Evolutionary conservation across 2,797 vertebrate species (phyloP).

Genomic region (Anomalospiza imberbis): DNA sequence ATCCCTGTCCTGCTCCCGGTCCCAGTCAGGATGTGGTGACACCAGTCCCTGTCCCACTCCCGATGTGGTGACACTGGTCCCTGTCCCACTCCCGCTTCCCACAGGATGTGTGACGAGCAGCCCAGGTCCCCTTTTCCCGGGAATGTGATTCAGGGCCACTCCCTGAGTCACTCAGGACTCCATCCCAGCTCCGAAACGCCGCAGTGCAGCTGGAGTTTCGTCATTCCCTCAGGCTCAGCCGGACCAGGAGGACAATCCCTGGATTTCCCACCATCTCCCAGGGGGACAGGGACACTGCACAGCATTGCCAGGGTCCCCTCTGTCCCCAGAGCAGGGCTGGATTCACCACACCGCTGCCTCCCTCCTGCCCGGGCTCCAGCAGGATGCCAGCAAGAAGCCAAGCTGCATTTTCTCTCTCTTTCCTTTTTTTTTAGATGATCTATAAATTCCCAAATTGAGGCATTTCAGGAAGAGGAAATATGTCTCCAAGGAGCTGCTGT

Average conservation of each 20-base stretch:
- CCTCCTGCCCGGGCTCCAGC: background rate
- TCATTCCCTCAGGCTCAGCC: background rate
- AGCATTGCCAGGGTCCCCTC: background rate
- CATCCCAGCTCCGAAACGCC: background rate
- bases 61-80: too few species aligned
- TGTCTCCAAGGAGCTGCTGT: background rate
- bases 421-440: background rate
- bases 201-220: fast-evolving
- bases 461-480: background rate
- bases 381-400: background rate
- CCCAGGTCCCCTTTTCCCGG: background rate
- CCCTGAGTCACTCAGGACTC: background rate
- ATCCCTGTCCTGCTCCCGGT: too few species aligned
- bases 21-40: too few species aligned
- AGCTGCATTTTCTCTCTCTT: background rate
- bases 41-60: too few species aligned
- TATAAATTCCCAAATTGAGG: conserved; percentile 34
- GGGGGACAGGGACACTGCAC: background rate
- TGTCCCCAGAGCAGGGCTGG: background rate
- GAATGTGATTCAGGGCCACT: background rate
- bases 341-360: background rate
- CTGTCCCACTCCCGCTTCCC: background rate
- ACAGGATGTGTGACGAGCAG: background rate
- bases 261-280: background rate
- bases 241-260: fast-evolving